Base-by-base conservation (phyloP, 2,797 vertebrate species). In the Tangara arthus region DNA sequence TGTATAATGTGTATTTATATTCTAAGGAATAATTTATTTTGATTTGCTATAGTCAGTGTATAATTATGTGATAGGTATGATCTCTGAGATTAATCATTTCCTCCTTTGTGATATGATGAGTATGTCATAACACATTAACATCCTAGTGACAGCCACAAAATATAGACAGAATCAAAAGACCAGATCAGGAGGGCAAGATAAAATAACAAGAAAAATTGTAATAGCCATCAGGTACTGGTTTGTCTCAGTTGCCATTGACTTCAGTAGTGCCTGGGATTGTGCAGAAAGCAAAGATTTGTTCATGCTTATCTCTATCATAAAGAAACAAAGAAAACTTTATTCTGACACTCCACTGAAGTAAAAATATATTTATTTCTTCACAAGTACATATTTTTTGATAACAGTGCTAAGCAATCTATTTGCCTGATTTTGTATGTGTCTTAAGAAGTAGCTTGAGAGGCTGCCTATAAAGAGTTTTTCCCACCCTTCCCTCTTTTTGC, bases 141-240 rank as follows among this genome's bases (percentile, higher is more conserved):
- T 94, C 61, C 22, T 39, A 90, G 79, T 69, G 85, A 42, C 87
- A 96, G 59, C 80, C 91, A 41, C 56, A 80, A 95, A 91, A 94
- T 91, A 60, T 24, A 92, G 22, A 79, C 18, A 68, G 27, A 76
- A 85, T 89, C 87, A 95, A 83, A 93, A 95, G 50, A 89, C 21
- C 32, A 39, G 71, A 44, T 28, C 76, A 89, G 49, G n/a, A 89
- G 89, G 57, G 39, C 90, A 78, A 53, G 35, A 69, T 44, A 87
- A 94, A 84, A 44, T n/a, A 83, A 41, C 49, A 76, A 47, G 69
- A 76, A 89, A 90, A 80, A 64, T 35, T 63, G 19, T 72, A 90
- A 76, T 66, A 89, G 46, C 47, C 60, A 76, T 49, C 59, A 82
- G 66, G 22, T 72, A 20, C 49, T 64, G 41, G 15, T 22, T 84